These are phyloP conservation scores for Taphrorychus bicolor DNA, from an alignment of 2,888 invertebrate genomes.

Conservation along the genomic window DNA sequence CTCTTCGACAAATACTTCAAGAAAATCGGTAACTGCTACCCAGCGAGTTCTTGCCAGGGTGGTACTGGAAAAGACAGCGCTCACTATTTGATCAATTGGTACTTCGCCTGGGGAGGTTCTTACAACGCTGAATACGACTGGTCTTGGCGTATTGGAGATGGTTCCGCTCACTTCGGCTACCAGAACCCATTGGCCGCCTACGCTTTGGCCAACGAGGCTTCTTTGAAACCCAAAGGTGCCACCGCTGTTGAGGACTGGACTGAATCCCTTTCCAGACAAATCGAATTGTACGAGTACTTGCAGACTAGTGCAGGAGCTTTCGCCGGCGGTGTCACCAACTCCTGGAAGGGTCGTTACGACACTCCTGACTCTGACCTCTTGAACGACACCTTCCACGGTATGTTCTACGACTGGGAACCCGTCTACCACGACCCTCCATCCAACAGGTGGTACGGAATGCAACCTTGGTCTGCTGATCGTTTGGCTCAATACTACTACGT, in stretches of 20 bases:
- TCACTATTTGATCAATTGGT: conserved; percentile 47
- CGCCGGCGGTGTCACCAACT: conserved; percentile 47
- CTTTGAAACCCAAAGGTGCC: conserved; percentile 43
- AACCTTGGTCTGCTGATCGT: conserved; percentile 46
- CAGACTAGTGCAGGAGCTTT: conserved; percentile 46
- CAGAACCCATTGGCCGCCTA: conserved; percentile 47
- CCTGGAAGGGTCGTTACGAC: conserved; percentile 46
- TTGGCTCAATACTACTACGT: conserved; percentile 47
- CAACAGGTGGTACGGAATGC: conserved; percentile 49
- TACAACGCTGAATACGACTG: conserved; percentile 43
- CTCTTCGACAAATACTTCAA: conserved; percentile 49
- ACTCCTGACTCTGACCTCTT: conserved; percentile 42
- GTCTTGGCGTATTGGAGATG: conserved; percentile 49
- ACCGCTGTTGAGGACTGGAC: conserved; percentile 46
- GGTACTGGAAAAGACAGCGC: conserved; percentile 45
- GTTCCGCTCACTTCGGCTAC: conserved; percentile 46
- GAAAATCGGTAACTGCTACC: conserved; percentile 46
- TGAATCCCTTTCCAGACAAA: conserved; percentile 45
- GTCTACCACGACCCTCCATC: conserved; percentile 48
- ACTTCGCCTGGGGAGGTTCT: conserved; percentile 46
- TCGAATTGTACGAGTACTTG: conserved; percentile 45
- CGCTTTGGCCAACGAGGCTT: conserved; percentile 40
- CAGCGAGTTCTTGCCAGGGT: conserved; percentile 37
- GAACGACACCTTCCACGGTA: conserved; percentile 42
- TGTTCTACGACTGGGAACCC: conserved; percentile 47